Evolutionary conservation across 2,797 vertebrate genomes (phyloP), one percentile per base, ranked within the genome.

Genomic region (Eulemur coronatus): DNA sequence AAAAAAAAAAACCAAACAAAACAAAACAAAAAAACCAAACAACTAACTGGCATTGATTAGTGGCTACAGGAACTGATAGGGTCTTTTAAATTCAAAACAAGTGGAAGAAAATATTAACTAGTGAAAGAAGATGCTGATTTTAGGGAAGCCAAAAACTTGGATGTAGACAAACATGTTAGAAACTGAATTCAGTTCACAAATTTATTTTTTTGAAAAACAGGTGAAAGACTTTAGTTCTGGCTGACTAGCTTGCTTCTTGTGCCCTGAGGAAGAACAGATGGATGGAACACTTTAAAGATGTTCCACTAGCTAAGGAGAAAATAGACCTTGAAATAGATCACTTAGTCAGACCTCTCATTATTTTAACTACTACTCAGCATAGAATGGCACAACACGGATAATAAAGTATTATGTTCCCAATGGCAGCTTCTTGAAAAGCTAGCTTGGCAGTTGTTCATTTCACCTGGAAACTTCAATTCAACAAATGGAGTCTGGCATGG

Each of bases 391-490:
- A 92, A 87, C 70, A 69, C 0, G 9, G 79, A 91, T 92, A 96
- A 93, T 95, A 80, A 97, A 94, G 79, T 75, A 48, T 75, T 65
- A 28, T 41, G 10, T 78, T 97, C 96, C 96, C 57, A 84, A 89
- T 89, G 94, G 89, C 85, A 81, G 55, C 26, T 75, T 93, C 89
- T 92, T 84, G 67, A 96, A 94, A 96, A 80, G 79, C 78, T 72
- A 78, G 9, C 57, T 89, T 94, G 85, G 86, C 95, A 96, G 79
- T 89, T 96, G 75, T 92, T 93, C 84, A 80, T 93, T 92, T 97
- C 94, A 97, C 95, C 96, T 97, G 91, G 80, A 96, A 84, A 93
- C 79, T 96, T 96, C 85, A 85, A 46, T 91, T 91, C 81, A 79
- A 52, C 5, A 81, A 96, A 91, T 85, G 26, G 63, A 94, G 63